These are phyloP conservation scores for Holacanthella duospinosa DNA, from an alignment of 2,888 invertebrate species.

Conservation along the genomic window DNA sequence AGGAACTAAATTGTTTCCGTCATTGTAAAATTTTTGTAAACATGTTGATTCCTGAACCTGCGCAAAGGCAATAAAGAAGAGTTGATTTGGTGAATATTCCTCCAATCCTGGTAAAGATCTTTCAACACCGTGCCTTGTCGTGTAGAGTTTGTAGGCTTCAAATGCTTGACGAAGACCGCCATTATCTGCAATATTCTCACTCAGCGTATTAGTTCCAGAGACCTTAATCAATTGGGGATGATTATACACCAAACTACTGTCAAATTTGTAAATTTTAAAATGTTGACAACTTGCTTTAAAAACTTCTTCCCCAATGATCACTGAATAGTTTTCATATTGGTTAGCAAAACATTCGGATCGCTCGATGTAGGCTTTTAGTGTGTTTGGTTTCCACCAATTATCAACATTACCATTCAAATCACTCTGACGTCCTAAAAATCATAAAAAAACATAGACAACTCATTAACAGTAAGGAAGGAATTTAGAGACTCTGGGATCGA, in stretches of 20 bases:
- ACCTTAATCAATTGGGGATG: constrained; percentile 51
- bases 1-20: neutral
- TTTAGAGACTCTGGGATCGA: too few species aligned
- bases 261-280: constrained; percentile 3
- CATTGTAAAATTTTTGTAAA: neutral
- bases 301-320: neutral
- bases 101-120: constrained; percentile 35
- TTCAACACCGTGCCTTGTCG: constrained; percentile 32
- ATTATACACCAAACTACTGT: constrained; percentile 41
- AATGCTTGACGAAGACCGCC: constrained; percentile 37
- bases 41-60: constrained; percentile 35
- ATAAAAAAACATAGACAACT: constrained; percentile 35
- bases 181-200: constrained; percentile 44
- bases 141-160: constrained; percentile 34
- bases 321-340: constrained; percentile 82
- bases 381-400: constrained; percentile 83
- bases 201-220: constrained; percentile 55
- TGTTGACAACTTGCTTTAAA: too few species aligned
- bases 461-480: constrained; percentile 6
- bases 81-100: constrained; percentile 41
- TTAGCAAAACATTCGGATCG: constrained; percentile 82
- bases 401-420: constrained; percentile 81
- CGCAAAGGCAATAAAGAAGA: constrained; percentile 44
- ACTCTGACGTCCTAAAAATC: constrained; percentile 69
- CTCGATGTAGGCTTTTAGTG: constrained; percentile 68